A percentile compares a stretch with the other conserved stretches of the same genome.
Evolutionary conservation across 2,888 invertebrate genomes (phyloP).

Genomic region (Platycnemis pennipes): DNA sequence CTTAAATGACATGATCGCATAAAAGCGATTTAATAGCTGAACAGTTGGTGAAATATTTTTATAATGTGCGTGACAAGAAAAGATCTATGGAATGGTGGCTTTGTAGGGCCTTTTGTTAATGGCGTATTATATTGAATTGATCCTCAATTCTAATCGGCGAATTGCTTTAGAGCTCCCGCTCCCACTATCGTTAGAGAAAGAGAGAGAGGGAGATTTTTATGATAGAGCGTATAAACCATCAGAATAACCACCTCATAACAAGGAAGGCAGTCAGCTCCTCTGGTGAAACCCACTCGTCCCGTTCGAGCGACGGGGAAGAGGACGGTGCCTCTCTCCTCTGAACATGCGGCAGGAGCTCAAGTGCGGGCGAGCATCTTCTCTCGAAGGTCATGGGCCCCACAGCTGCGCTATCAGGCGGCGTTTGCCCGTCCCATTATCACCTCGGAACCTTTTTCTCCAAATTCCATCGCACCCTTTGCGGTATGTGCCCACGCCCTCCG

Average conservation of each 20-base stretch:
- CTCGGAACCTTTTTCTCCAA: constrained; percentile 46
- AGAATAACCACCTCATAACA: constrained; percentile 26
- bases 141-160: constrained; percentile 17
- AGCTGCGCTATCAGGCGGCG: constrained; percentile 43
- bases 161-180: constrained; percentile 22
- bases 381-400: constrained; percentile 50
- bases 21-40: constrained; percentile 2
- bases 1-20: not conserved
- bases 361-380: not conserved
- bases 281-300: not conserved
- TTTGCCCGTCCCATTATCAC: constrained; percentile 55
- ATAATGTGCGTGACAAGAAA: not conserved
- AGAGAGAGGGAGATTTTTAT: constrained; percentile 10
- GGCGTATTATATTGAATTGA: constrained; percentile 15
- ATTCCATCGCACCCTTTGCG: constrained; percentile 62
- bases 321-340: not conserved
- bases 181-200: constrained; percentile 17
- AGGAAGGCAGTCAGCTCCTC: constrained; percentile 27
- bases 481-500: constrained; percentile 17
- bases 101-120: not conserved
- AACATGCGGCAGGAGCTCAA: not conserved
- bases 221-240: constrained; percentile 32
- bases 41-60: constrained; percentile 5
- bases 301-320: not conserved
- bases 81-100: not conserved